Conservation (phyloP, 2,113 vertebrate species). For the Dasyornis broadbenti region DNA sequence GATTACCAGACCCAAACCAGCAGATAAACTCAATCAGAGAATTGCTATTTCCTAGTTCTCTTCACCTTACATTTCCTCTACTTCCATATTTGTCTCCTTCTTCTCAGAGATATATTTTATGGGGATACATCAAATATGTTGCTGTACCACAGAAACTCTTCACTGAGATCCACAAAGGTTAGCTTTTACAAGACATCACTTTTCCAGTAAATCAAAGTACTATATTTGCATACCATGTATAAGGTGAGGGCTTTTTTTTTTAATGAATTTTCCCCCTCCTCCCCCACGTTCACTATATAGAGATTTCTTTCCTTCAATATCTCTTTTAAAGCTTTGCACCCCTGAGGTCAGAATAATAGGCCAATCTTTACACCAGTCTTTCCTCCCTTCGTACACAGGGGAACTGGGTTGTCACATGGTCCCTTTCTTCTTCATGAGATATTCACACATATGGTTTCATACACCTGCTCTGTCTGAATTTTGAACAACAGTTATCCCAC, state of each 20-base stretch:
- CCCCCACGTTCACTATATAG: background rate
- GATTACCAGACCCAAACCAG: background rate
- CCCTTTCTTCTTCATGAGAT: background rate
- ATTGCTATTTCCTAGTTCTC: background rate
- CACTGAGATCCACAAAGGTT: background rate
- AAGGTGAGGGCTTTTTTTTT: fast-evolving
- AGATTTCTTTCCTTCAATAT: background rate
- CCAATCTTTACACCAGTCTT: fast-evolving
- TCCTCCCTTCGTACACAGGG: background rate
- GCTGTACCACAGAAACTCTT: background rate
- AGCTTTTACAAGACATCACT: background rate
- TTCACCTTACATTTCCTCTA: background rate
- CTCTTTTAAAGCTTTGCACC: background rate
- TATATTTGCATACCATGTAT: background rate
- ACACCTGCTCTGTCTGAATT: background rate
- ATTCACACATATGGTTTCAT: background rate
- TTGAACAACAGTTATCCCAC: background rate
- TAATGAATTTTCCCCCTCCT: background rate
- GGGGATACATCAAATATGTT: background rate
- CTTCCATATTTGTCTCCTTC: background rate
- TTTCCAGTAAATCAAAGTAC: background rate
- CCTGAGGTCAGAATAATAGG: background rate
- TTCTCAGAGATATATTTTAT: background rate
- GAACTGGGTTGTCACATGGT: background rate
- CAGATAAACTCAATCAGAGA: background rate